These are phyloP conservation scores for Gallinago undulata DNA, from an alignment of 2,113 vertebrate genomes.

Conservation along the genomic window DNA sequence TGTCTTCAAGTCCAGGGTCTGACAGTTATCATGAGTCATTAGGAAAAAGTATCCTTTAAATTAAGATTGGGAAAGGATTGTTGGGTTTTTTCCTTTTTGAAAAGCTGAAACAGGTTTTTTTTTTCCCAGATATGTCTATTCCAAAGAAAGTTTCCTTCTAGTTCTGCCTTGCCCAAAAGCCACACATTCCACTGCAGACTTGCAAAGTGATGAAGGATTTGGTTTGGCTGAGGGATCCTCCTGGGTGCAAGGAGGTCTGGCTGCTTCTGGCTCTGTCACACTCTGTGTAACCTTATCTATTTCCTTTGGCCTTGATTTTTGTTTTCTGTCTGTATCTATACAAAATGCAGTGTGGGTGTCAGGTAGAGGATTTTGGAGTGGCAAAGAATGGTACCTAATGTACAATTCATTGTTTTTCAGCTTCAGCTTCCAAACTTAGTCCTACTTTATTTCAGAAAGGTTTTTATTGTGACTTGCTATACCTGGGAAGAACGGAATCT, in stretches of 20 bases:
- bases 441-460: not conserved
- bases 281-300: not conserved
- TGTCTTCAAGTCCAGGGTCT: not conserved
- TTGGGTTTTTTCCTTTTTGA: not conserved
- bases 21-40: not conserved
- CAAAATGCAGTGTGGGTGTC: not conserved
- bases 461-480: not conserved
- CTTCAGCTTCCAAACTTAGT: not conserved
- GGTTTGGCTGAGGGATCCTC: not conserved
- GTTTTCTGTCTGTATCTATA: not conserved
- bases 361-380: not conserved
- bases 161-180: not conserved
- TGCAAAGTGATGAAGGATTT: not conserved
- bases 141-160: not conserved
- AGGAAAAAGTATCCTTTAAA: not conserved
- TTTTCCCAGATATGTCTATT: not conserved
- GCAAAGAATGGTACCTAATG: not conserved
- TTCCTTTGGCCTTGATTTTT: not conserved
- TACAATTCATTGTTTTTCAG: not conserved
- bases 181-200: not conserved
- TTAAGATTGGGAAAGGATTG: not conserved
- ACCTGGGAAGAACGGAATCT: not conserved
- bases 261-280: not conserved
- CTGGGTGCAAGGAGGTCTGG: not conserved
- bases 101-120: not conserved